Evolutionary conservation across 2,113 vertebrate species (phyloP).

Genomic region (Pantherophis guttatus): DNA sequence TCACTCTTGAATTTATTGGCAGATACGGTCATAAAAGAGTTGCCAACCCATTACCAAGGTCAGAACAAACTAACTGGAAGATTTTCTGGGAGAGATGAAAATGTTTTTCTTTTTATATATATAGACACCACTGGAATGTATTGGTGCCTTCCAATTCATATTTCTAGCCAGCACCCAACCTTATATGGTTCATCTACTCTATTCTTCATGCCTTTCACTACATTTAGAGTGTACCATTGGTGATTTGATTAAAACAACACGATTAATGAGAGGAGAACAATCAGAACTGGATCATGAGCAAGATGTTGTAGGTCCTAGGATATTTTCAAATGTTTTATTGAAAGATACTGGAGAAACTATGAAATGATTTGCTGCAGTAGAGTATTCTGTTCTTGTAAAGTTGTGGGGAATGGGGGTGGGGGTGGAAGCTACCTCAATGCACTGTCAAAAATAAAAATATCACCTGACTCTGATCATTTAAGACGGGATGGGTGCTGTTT

Average conservation of each 20-base stretch:
- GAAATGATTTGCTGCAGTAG: background rate
- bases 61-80: slow-evolving; percentile 5
- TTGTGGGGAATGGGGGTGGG: background rate
- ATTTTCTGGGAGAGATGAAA: background rate
- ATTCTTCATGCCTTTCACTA: background rate
- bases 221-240: background rate
- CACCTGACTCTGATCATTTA: background rate
- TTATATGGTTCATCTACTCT: background rate
- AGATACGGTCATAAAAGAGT: background rate
- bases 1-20: slow-evolving; percentile 6
- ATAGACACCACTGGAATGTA: background rate
- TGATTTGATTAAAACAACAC: background rate
- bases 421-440: background rate
- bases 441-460: background rate
- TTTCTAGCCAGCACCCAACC: background rate
- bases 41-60: background rate
- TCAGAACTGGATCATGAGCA: background rate
- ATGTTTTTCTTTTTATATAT: background rate
- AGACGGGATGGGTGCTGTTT: background rate
- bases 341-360: background rate
- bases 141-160: background rate
- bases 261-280: background rate
- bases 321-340: background rate
- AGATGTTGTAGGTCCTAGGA: background rate
- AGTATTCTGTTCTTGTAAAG: background rate